A percentile compares a stretch with the other conserved stretches of the same genome.
Conservation (phyloP, 1,140 invertebrate genomes). For the Anastatus disparis region DNA sequence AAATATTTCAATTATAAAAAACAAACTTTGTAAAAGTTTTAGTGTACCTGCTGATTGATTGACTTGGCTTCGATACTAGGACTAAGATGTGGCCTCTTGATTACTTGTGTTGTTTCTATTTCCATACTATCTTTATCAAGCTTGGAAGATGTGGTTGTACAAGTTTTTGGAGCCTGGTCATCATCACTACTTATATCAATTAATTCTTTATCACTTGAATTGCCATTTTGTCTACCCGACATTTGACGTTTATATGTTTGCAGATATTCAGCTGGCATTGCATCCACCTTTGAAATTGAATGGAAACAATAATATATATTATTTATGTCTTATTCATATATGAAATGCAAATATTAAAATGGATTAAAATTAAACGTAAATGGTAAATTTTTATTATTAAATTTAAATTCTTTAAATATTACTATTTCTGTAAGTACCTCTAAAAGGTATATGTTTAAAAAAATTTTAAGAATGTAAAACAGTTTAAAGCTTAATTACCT, state of each 20-base stretch:
- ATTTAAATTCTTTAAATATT: not conserved
- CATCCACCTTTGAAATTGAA: conserved; percentile 53
- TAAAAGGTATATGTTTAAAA: not conserved
- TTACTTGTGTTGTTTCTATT: not conserved
- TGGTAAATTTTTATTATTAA: not conserved
- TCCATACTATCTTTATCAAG: not conserved
- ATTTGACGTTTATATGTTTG: conserved; percentile 57
- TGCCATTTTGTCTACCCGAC: conserved; percentile 55
- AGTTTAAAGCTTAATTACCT: conserved; percentile 57
- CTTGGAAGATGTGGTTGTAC: conserved; percentile 14
- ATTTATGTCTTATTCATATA: not conserved
- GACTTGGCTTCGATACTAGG: not conserved
- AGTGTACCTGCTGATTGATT: not conserved
- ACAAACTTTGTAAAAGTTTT: too few species aligned
- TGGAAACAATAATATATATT: conserved; percentile 41
- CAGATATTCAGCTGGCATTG: conserved; percentile 46
- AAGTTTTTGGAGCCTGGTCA: conserved; percentile 51
- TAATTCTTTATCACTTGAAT: conserved; percentile 64
- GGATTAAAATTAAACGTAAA: not conserved
- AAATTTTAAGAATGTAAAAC: not conserved
- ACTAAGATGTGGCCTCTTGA: conserved; percentile 16
- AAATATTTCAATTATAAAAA: too few species aligned
- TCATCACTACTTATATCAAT: conserved; percentile 69
- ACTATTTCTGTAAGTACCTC: too few species aligned
- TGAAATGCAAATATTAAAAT: not conserved